phyloP scores from a whole-genome alignment of 2,797 vertebrate genomes.

The Aplochiton taeniatus region DNA sequence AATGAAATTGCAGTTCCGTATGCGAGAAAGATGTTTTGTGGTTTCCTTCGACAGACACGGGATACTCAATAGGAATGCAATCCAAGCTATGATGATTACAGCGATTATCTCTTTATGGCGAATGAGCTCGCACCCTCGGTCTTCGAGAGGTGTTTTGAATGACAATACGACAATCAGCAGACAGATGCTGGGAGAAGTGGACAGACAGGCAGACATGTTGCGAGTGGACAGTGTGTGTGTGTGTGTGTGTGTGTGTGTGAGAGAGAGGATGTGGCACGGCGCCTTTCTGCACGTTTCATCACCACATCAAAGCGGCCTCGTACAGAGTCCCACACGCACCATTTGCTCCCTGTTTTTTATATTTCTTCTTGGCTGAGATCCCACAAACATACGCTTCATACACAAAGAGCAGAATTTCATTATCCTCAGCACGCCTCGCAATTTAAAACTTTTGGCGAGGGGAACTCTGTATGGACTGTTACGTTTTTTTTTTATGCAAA shows the following conservation, averaged over 20 bases:
- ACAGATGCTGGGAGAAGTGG: conserved; percentile 21
- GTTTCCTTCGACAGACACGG: too few relatives aligned
- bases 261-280: background rate
- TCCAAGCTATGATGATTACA: conserved; percentile 44
- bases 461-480: background rate
- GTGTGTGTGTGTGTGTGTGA: conserved; percentile 2
- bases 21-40: too few relatives aligned
- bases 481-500: background rate
- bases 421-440: too few relatives aligned
- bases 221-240: conserved; percentile 33
- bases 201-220: conserved; percentile 13
- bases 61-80: conserved; percentile 24
- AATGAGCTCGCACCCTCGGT: background rate
- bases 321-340: conserved; percentile 20
- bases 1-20: too few relatives aligned
- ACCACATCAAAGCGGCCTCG: conserved; percentile 22
- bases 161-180: conserved; percentile 64
- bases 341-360: conserved; percentile 13
- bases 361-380: background rate
- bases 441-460: too few relatives aligned
- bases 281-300: conserved; percentile 32
- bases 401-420: too few relatives aligned
- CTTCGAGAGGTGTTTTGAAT: conserved; percentile 45
- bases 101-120: conserved; percentile 6
- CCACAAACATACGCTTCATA: too few relatives aligned